Conservation (phyloP, 2,113 vertebrate genomes). For the Microcebus griseorufus region DNA sequence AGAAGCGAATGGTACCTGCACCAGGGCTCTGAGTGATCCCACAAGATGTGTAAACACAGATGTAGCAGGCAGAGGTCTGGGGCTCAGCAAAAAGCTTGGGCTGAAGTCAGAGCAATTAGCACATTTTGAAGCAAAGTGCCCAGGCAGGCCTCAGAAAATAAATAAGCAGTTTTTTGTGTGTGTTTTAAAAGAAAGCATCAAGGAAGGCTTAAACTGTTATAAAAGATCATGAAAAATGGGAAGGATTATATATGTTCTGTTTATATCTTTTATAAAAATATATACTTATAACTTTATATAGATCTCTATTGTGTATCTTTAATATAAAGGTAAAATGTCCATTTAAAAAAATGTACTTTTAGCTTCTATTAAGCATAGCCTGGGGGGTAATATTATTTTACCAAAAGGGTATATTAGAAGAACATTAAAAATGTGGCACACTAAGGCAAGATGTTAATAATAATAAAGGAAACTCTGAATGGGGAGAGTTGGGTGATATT, state of each 20-base stretch:
- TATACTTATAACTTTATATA: not conserved
- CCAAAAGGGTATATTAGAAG: not conserved
- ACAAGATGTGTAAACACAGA: slow-evolving; percentile 82
- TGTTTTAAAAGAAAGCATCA: slow-evolving; percentile 32
- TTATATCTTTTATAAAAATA: slow-evolving; percentile 24
- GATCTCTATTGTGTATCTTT: not conserved
- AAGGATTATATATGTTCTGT: not conserved
- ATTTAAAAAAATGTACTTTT: slow-evolving; percentile 10
- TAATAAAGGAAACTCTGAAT: not conserved
- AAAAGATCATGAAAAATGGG: slow-evolving; percentile 32
- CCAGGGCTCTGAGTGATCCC: slow-evolving; percentile 69
- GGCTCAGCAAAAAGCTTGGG: slow-evolving; percentile 35
- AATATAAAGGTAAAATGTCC: not conserved
- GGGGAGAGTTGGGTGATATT: no score
- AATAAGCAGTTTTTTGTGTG: not conserved
- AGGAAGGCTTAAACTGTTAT: slow-evolving; percentile 26
- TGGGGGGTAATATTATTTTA: not conserved
- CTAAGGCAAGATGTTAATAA: not conserved
- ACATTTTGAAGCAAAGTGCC: not conserved
- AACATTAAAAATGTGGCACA: not conserved
- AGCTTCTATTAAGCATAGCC: not conserved
- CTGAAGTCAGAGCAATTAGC: slow-evolving; percentile 72
- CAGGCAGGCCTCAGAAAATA: slow-evolving; percentile 64
- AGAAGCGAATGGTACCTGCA: slow-evolving; percentile 77
- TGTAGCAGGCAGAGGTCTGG: slow-evolving; percentile 63